Conservation (phyloP, 2,888 invertebrate genomes). For the Euzetes globulus region DNA sequence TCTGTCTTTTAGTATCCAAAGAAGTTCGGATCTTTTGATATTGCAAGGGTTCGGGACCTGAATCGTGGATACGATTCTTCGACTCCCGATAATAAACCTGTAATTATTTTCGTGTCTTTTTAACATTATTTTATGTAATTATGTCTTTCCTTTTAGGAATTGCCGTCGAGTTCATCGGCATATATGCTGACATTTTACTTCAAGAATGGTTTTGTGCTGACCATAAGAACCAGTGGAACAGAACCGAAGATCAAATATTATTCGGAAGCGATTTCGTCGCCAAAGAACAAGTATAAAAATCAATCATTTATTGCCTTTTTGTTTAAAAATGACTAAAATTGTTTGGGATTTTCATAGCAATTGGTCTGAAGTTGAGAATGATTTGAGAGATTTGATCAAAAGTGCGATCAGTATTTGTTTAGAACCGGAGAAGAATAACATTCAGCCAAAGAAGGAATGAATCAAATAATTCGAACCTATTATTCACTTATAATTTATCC, state of each 20-base stretch:
- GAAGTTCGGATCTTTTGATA: conserved; percentile 49
- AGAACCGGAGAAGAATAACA: conserved; percentile 56
- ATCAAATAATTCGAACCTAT: background rate
- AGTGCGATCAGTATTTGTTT: conserved; percentile 71
- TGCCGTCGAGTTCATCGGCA: conserved; percentile 51
- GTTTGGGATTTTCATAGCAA: conserved; percentile 53
- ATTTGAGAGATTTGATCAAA: conserved; percentile 64
- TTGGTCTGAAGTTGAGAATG: conserved; percentile 56
- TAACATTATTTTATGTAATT: background rate
- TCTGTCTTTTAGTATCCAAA: conserved; percentile 48
- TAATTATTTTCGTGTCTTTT: conserved; percentile 48
- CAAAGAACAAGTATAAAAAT: conserved; percentile 54
- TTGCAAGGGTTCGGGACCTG: conserved; percentile 71
- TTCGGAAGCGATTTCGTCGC: conserved; percentile 71
- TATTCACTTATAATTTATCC: background rate
- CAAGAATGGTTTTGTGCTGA: conserved; percentile 72
- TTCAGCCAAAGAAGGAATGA: conserved; percentile 31
- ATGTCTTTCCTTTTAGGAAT: conserved; percentile 44
- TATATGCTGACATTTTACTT: conserved; percentile 96
- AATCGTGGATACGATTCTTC: conserved; percentile 75
- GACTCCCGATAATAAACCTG: conserved; percentile 61
- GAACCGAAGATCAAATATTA: conserved; percentile 99
- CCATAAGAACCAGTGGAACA: conserved; percentile 91
- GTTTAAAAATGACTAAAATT: background rate
- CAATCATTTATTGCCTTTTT: conserved; percentile 44